A percentile compares a stretch with the other conserved stretches of the same genome.
Evolutionary conservation across 2,113 vertebrate species (phyloP).

Genomic region (Peucedramus taeniatus): DNA sequence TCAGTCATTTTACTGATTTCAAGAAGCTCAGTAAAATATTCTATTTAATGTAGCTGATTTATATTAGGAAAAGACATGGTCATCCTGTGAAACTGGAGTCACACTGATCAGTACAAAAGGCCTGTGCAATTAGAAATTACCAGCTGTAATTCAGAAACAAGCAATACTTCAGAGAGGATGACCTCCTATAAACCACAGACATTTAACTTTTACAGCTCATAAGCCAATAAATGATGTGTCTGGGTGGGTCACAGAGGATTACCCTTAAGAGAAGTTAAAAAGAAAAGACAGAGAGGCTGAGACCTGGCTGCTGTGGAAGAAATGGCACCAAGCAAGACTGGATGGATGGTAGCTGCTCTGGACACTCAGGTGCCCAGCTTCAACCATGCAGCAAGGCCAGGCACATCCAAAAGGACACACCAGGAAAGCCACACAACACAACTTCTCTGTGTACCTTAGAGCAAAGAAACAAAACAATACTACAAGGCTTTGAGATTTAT

Average conservation of each 20-base stretch:
- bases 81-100: not conserved
- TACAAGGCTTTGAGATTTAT: not conserved
- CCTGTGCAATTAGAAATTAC: not conserved
- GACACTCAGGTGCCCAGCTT: not conserved
- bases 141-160: not conserved
- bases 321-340: accelerated
- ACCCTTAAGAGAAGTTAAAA: not conserved
- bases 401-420: accelerated
- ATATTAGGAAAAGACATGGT: not conserved
- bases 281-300: not conserved
- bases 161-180: not conserved
- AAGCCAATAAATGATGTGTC: not conserved
- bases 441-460: not conserved
- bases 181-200: not conserved
- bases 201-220: not conserved
- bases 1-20: not conserved
- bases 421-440: not conserved
- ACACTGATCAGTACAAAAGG: not conserved
- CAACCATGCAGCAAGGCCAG: accelerated
- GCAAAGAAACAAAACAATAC: not conserved
- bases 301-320: not conserved
- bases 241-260: not conserved
- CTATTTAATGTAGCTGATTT: not conserved
- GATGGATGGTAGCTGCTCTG: not conserved
- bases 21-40: not conserved